Base-by-base conservation (phyloP, 2,797 vertebrate genomes). In the Gymnoscopelus braueri region DNA sequence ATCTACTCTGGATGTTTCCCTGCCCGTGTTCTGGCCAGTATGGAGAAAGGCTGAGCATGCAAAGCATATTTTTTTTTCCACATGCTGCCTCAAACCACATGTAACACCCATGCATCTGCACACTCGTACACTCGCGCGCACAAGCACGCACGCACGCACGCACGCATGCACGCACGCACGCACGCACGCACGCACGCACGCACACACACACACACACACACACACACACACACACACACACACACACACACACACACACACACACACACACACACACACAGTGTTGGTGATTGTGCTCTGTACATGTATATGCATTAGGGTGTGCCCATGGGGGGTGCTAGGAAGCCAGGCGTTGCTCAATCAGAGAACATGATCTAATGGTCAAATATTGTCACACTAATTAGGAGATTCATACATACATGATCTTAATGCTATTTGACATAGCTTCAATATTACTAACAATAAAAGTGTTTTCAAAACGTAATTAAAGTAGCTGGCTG, bases 1-100 rank as follows among this genome's bases (percentile, higher is more conserved):
- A 83, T 74, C 66, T 44, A 13, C 19, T 72, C 59, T 79, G 59
- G 80, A 86, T 83, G 69, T 79, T 83, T 75, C 68, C 65, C 61
- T 74, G 71, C 63, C 69, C 24, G 24, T 35, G 63, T 58, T 67
- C 44, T 67, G 59, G 68, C 63, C 52, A 62, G 56, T 78, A 83
- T 63, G 53, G 44, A 74, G 50, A 65, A 70, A 69, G 80, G 64
- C 61, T 56, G 59, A 64, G 57, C 24, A 74, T 71, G 61, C 57
- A 71, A 14, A 68, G 59, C 23, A 58, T 13, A 60, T 50, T 29
- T 47, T 62, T 74, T 74, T 68, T 67, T 77, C 72, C 54, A 66
- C 64, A 65, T 71, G 26, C 24, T 15, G 11, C 54, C n/a, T 29
- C 6, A 52, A 63, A 63, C 23, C 13, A 23, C 61, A 32, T 32